Percentiles rank a stretch among this genome's conserved stretches.
These are phyloP conservation scores for Digitonthophagus gazella DNA, from an alignment of 2,888 invertebrate genomes.

Conservation along the genomic window DNA sequence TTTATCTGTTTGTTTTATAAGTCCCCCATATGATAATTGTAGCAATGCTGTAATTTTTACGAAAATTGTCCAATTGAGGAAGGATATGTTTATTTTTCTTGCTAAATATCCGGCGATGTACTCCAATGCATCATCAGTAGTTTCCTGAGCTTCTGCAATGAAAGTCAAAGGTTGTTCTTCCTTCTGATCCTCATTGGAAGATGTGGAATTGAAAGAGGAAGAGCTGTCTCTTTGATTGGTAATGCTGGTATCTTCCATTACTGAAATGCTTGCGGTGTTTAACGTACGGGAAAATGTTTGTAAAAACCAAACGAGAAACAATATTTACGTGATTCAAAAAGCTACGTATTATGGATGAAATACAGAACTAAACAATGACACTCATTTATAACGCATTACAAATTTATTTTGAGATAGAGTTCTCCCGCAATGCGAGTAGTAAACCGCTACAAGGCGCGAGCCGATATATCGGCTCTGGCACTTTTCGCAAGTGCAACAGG, in stretches of 20 bases:
- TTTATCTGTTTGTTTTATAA: slow-evolving; percentile 4
- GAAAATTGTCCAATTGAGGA: slow-evolving; percentile 5
- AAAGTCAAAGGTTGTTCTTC: slow-evolving; percentile 2
- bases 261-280: background rate
- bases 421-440: too few species aligned
- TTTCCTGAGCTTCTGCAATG: slow-evolving; percentile 10
- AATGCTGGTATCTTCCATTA: background rate
- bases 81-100: slow-evolving; percentile 3
- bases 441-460: too few species aligned
- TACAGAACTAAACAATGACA: too few species aligned
- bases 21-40: slow-evolving; percentile 17
- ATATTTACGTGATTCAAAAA: too few species aligned
- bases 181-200: background rate
- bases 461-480: too few species aligned
- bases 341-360: too few species aligned
- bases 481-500: too few species aligned
- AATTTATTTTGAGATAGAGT: too few species aligned
- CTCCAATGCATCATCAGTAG: slow-evolving; percentile 15
- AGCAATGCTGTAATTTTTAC: background rate
- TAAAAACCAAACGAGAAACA: too few species aligned
- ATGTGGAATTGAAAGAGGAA: background rate
- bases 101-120: slow-evolving; percentile 17
- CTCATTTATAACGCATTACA: too few species aligned
- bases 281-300: too few species aligned
- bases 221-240: background rate